phyloP scores from a whole-genome alignment of 2,113 vertebrate genomes.

The Cyphomyrus discorhynchus region DNA sequence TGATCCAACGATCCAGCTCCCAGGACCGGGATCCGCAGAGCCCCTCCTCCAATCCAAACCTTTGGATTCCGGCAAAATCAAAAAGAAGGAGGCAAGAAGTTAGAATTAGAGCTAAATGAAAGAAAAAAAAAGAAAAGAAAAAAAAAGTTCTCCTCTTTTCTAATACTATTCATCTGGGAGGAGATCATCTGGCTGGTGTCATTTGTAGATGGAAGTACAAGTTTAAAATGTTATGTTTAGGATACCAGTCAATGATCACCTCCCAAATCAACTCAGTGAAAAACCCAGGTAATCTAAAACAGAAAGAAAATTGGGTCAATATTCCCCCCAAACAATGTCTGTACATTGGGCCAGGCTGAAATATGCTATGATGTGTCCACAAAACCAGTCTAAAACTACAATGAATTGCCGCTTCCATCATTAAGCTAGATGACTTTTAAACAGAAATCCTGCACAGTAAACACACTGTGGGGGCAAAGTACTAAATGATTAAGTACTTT shows the following conservation, averaged over 20 bases:
- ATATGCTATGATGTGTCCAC: background rate
- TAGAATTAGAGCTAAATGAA: constrained; percentile 84
- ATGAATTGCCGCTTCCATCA: background rate
- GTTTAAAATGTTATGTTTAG: constrained; percentile 23
- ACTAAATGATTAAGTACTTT: constrained; percentile 4
- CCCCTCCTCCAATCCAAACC: constrained; percentile 99
- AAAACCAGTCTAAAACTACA: constrained; percentile 6
- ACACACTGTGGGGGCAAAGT: background rate
- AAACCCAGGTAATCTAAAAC: constrained; percentile 26
- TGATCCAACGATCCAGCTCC: constrained; percentile 99
- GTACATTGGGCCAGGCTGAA: background rate
- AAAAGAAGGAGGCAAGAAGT: constrained; percentile 95
- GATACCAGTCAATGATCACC: constrained; percentile 63
- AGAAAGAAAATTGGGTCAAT: constrained; percentile 37
- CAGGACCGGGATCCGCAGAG: constrained; percentile 99
- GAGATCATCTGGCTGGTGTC: constrained; percentile 76
- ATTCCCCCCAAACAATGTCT: background rate
- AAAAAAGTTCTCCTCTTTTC: constrained; percentile 21
- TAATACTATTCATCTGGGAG: constrained; percentile 61
- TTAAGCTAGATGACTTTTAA: constrained; percentile 7
- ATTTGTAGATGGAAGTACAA: constrained; percentile 42
- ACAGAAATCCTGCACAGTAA: constrained; percentile 8
- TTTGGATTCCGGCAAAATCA: constrained; percentile 99
- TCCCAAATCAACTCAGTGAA: constrained; percentile 67
- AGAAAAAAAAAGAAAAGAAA: constrained; percentile 64